phyloP scores from a whole-genome alignment of 2,797 vertebrate species.

The Tokudaia tokunoshimensis region DNA sequence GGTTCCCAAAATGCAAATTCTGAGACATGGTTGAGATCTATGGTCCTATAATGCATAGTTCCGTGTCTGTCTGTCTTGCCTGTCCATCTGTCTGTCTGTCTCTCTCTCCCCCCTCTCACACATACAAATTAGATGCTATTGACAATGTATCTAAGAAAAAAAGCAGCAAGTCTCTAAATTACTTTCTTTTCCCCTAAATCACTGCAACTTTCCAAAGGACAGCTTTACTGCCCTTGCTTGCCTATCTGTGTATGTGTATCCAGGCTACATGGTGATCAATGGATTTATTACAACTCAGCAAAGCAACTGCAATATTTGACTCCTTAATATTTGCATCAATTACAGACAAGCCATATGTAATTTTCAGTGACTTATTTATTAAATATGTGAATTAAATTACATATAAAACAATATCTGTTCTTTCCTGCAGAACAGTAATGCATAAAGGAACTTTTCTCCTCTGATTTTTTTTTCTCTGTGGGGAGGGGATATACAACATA shows the following conservation, averaged over 20 bases:
- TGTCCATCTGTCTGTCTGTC: background rate
- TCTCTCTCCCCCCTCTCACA: background rate
- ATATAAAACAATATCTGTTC: background rate
- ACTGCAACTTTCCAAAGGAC: background rate
- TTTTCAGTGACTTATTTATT: conserved; percentile 37
- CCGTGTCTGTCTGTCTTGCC: background rate
- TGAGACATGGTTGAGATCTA: background rate
- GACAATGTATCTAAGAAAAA: background rate
- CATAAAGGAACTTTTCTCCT: background rate
- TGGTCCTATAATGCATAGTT: background rate
- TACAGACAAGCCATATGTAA: background rate
- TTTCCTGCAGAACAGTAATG: background rate
- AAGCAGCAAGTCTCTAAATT: background rate
- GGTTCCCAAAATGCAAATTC: background rate
- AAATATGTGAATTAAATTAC: conserved; percentile 3
- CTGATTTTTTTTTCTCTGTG: background rate
- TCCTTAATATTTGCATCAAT: background rate
- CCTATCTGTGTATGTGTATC: background rate
- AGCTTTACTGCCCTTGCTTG: background rate
- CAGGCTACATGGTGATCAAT: too few relatives aligned
- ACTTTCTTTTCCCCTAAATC: background rate
- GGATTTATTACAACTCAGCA: background rate
- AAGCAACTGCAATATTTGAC: background rate
- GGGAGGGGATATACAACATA: background rate
- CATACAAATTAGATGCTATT: too few relatives aligned